Percentiles rank a stretch among this genome's conserved stretches.
phyloP scores from a whole-genome alignment of 2,797 vertebrate genomes.

The Anniella stebbinsi region DNA sequence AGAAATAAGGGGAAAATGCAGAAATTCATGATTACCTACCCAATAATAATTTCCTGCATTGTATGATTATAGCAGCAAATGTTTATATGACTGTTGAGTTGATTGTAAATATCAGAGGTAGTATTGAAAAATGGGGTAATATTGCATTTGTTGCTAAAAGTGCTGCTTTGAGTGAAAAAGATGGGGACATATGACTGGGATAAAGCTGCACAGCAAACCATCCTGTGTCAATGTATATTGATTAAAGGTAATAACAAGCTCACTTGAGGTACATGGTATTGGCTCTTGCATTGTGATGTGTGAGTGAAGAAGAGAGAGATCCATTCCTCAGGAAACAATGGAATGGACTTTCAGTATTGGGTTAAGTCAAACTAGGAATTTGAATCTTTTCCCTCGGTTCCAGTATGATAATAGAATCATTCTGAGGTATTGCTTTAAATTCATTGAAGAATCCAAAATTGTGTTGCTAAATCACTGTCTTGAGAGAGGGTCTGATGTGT shows the following conservation, averaged over 20 bases:
- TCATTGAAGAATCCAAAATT: constrained; percentile 51
- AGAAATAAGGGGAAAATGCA: constrained; percentile 70
- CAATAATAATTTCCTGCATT: constrained; percentile 82
- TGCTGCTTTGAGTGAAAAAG: constrained; percentile 82
- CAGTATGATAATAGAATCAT: constrained; percentile 55
- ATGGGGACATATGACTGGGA: constrained; percentile 72
- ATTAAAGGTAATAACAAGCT: constrained; percentile 71
- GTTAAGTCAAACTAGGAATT: constrained; percentile 43
- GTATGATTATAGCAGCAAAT: constrained; percentile 88
- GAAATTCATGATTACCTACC: constrained; percentile 79
- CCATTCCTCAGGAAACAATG: constrained; percentile 60
- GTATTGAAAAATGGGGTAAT: constrained; percentile 89
- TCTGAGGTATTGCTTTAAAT: constrained; percentile 72
- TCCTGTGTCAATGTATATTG: constrained; percentile 81
- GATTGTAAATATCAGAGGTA: constrained; percentile 92
- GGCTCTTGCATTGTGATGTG: constrained; percentile 76
- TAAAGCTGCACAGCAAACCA: constrained; percentile 75
- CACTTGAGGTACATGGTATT: constrained; percentile 89
- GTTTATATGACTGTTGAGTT: constrained; percentile 84
- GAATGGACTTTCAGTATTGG: constrained; percentile 29
- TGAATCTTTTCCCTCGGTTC: constrained; percentile 54
- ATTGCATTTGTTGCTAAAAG: constrained; percentile 89
- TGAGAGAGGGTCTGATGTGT: constrained; percentile 64
- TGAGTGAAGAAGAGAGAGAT: constrained; percentile 60
- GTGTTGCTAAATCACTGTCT: constrained; percentile 56